Evolutionary conservation across 2,113 vertebrate species (phyloP).

Genomic region (Dicaeum eximium): DNA sequence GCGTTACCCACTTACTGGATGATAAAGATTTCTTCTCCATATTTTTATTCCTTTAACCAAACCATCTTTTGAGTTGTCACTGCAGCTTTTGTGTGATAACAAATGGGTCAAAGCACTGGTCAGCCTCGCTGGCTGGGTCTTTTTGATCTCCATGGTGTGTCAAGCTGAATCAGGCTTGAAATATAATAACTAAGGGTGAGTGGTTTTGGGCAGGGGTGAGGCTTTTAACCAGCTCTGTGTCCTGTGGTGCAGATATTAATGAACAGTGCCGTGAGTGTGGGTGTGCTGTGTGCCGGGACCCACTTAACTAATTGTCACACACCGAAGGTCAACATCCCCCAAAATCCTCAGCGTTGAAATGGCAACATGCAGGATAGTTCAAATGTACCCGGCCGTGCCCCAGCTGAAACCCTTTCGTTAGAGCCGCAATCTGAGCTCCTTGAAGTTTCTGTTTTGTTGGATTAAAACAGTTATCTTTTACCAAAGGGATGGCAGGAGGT

Average conservation of each 20-base stretch:
- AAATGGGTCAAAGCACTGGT: conserved; percentile 35
- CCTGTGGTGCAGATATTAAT: conserved; percentile 38
- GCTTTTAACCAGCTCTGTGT: conserved; percentile 19
- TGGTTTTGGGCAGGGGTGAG: conserved; percentile 18
- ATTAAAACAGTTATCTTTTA: neutral
- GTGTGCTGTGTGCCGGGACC: neutral
- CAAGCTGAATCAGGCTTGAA: conserved; percentile 51
- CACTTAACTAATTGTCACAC: conserved; percentile 36
- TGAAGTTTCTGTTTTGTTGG: neutral
- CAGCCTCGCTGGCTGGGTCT: conserved; percentile 1
- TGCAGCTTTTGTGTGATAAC: conserved; percentile 16
- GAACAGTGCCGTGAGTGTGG: neutral
- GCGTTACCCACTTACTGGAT: conserved; percentile 13
- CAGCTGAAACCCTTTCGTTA: neutral
- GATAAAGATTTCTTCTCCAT: conserved; percentile 44
- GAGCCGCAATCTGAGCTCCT: neutral
- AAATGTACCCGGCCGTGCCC: neutral
- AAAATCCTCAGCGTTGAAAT: neutral
- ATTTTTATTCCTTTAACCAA: conserved; percentile 58
- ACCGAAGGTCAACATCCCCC: neutral
- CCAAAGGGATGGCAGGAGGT: neutral
- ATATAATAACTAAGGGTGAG: conserved; percentile 12
- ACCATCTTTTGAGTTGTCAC: conserved; percentile 38
- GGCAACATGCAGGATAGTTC: neutral
- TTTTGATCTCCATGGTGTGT: conserved; percentile 52